Percentiles rank a stretch among this genome's conserved stretches.
These are phyloP conservation scores for Luffia ferchaultella DNA, from an alignment of 2,888 invertebrate genomes.

Conservation along the genomic window DNA sequence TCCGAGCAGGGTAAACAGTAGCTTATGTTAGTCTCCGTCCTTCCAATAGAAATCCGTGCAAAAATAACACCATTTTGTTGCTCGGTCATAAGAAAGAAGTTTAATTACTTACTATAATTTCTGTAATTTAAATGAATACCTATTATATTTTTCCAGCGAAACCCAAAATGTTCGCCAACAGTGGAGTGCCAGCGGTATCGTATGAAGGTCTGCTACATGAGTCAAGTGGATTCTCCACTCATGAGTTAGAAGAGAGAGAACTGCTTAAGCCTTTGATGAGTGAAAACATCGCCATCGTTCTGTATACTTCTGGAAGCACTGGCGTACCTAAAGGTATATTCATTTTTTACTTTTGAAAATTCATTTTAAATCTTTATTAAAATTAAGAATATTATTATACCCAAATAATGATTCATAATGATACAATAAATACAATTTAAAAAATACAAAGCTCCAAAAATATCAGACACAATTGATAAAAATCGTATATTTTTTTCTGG, in stretches of 20 bases:
- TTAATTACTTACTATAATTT: not conserved
- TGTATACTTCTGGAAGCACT: slow-evolving; percentile 91
- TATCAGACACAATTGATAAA: too few species aligned
- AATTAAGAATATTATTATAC: not conserved
- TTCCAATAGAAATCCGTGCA: too few species aligned
- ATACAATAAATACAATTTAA: not conserved
- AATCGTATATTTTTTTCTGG: too few species aligned
- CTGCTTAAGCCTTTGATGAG: slow-evolving; percentile 35
- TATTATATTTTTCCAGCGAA: slow-evolving; percentile 33
- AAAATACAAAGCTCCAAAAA: too few species aligned
- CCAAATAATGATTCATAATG: not conserved
- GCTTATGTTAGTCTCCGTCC: too few species aligned
- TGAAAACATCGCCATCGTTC: slow-evolving; percentile 72
- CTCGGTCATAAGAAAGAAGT: too few species aligned
- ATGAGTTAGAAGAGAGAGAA: slow-evolving; percentile 41
- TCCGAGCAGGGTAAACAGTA: too few species aligned
- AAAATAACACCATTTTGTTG: too few species aligned
- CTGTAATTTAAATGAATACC: not conserved
- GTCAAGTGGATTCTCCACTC: slow-evolving; percentile 41
- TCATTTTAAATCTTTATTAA: not conserved
- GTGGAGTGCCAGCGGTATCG: slow-evolving; percentile 40
- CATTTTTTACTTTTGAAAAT: not conserved
- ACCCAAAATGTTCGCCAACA: slow-evolving; percentile 38
- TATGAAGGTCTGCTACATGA: slow-evolving; percentile 58
- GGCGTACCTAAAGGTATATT: slow-evolving; percentile 82